Evolutionary conservation across 2,113 vertebrate species (phyloP).

Genomic region (Vulpes ferrilata): DNA sequence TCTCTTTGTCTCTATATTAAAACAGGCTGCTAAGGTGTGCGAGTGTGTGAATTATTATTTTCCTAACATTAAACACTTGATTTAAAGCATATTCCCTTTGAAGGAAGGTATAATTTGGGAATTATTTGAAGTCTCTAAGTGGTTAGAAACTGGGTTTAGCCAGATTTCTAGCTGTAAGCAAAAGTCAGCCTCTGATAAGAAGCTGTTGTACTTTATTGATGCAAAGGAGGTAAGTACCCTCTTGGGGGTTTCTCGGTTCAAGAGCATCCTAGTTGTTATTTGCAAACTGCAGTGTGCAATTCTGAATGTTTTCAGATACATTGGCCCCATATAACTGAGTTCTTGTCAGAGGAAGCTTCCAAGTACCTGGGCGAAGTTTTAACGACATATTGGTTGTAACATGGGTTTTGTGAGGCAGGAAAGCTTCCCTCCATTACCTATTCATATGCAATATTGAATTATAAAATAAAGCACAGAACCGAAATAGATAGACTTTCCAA

Average conservation of each 20-base stretch:
- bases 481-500: conserved; percentile 78
- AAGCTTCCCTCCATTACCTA: conserved; percentile 77
- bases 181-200: conserved; percentile 83
- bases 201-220: conserved; percentile 81
- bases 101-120: conserved; percentile 82
- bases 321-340: conserved; percentile 36
- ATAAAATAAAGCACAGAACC: conserved; percentile 77
- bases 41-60: conserved; percentile 73
- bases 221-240: conserved; percentile 77
- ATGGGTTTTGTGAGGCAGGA: conserved; percentile 72
- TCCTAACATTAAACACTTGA: conserved; percentile 78
- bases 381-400: conserved; percentile 53
- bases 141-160: conserved; percentile 74
- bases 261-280: conserved; percentile 77
- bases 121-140: conserved; percentile 81
- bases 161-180: conserved; percentile 83
- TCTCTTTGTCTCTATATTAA: conserved; percentile 68
- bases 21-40: conserved; percentile 48
- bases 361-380: conserved; percentile 54
- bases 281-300: conserved; percentile 64
- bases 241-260: conserved; percentile 77
- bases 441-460: conserved; percentile 81
- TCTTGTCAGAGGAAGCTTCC: conserved; percentile 58
- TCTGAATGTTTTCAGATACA: conserved; percentile 74
- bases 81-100: conserved; percentile 81